Percentiles rank a stretch among this genome's conserved stretches.
Evolutionary conservation across 1,140 invertebrate species (phyloP).

Genomic region (Laupala kohalensis): DNA sequence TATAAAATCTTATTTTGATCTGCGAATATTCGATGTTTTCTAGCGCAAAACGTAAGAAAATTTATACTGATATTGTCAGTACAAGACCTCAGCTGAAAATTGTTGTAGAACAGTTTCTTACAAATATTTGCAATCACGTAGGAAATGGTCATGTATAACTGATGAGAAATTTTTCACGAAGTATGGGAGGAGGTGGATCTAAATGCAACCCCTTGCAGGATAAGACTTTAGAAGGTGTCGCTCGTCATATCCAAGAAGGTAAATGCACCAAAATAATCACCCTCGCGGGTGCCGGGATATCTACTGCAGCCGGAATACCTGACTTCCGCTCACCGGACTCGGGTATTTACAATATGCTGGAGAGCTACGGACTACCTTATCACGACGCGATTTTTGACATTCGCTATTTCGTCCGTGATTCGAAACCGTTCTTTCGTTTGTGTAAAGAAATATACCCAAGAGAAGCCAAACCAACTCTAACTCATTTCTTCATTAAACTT

Average conservation of each 20-base stretch:
- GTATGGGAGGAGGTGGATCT: too few relatives aligned
- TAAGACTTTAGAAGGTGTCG: conserved; percentile 49
- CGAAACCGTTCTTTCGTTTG: conserved; percentile 72
- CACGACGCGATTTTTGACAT: conserved; percentile 93
- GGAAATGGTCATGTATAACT: too few relatives aligned
- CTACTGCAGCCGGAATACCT: conserved; percentile 88
- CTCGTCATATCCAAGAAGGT: conserved; percentile 53
- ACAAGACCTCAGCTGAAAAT: too few relatives aligned
- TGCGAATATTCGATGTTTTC: too few relatives aligned
- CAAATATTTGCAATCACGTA: too few relatives aligned
- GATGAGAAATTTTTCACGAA: too few relatives aligned
- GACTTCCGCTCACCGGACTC: conserved; percentile 83
- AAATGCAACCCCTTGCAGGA: too few relatives aligned
- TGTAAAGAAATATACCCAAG: conserved; percentile 78
- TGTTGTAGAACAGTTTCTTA: too few relatives aligned
- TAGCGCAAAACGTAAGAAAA: too few relatives aligned
- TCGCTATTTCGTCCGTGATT: conserved; percentile 64
- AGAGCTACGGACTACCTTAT: conserved; percentile 82
- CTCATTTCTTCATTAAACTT: conserved; percentile 73
- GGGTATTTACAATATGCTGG: conserved; percentile 83
- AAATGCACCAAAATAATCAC: conserved; percentile 79
- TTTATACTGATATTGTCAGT: too few relatives aligned
- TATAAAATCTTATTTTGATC: too few relatives aligned
- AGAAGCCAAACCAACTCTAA: conserved; percentile 62
- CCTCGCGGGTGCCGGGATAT: conserved; percentile 91